These are phyloP conservation scores for Phrynocephalus guinanensis DNA, from an alignment of 2,797 vertebrate genomes.

Conservation along the genomic window DNA sequence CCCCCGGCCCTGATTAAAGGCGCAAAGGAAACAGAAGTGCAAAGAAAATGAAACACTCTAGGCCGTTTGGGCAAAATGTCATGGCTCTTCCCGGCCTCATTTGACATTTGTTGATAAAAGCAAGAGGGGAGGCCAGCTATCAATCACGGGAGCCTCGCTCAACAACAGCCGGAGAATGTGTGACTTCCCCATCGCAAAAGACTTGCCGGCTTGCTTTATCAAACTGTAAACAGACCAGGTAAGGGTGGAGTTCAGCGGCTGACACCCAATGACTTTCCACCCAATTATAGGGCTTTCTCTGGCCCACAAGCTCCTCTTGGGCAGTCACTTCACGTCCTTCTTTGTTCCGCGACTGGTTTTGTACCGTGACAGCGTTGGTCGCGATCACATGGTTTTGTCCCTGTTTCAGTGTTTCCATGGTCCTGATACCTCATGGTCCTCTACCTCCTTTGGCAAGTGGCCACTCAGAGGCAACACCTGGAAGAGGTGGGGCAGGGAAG, in stretches of 20 bases:
- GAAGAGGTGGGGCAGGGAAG: too few relatives aligned
- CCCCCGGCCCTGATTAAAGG: slow-evolving; percentile 84
- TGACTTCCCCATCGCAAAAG: slow-evolving; percentile 48
- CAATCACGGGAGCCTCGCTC: slow-evolving; percentile 65
- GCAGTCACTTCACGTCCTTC: too few relatives aligned
- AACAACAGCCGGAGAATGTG: slow-evolving; percentile 57
- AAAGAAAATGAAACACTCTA: slow-evolving; percentile 86
- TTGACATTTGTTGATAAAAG: slow-evolving; percentile 68
- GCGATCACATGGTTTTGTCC: too few relatives aligned
- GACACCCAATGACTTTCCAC: background rate
- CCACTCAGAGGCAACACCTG: too few relatives aligned
- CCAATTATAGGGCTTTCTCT: background rate
- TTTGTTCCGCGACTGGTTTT: too few relatives aligned
- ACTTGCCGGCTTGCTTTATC: slow-evolving; percentile 49
- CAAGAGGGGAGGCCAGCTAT: slow-evolving; percentile 65
- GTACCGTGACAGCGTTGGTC: too few relatives aligned
- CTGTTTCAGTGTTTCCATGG: too few relatives aligned
- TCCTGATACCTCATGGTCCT: too few relatives aligned
- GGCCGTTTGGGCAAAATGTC: slow-evolving; percentile 86
- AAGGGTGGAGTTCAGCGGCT: background rate
- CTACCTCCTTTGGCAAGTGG: too few relatives aligned
- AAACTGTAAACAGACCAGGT: slow-evolving; percentile 57
- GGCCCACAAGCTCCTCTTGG: background rate
- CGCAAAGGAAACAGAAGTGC: slow-evolving; percentile 83
- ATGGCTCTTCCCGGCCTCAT: slow-evolving; percentile 75